These are phyloP conservation scores for Xylocopa sonorina DNA, from an alignment of 1,140 invertebrate species.

Conservation along the genomic window DNA sequence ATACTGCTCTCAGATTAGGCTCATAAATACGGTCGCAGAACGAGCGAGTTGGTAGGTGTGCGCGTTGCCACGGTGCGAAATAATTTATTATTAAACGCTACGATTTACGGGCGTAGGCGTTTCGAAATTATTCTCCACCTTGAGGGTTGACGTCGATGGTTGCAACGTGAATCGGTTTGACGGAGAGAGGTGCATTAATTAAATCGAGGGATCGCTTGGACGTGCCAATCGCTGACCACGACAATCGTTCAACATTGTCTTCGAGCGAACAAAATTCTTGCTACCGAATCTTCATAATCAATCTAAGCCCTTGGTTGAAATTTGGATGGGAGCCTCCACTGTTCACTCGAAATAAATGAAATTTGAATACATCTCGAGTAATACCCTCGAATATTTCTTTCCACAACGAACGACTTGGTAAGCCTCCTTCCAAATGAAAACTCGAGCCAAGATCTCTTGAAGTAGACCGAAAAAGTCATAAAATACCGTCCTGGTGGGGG, in stretches of 20 bases:
- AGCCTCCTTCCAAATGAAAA: conserved; percentile 4
- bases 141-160: neutral
- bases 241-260: no score
- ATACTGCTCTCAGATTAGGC: neutral
- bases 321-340: no score
- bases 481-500: neutral
- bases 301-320: no score
- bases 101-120: neutral
- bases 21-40: conserved; percentile 5
- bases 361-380: no score
- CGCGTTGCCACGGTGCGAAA: neutral
- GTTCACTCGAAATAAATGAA: no score
- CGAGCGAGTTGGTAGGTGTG: neutral
- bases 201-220: no score
- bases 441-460: neutral
- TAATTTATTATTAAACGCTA: conserved; percentile 16
- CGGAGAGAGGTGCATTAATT: no score
- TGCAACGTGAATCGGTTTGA: conserved; percentile 7
- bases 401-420: no score
- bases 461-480: neutral
- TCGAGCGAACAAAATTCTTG: no score
- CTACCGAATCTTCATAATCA: no score
- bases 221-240: no score
- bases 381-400: neutral
- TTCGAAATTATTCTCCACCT: no score